These are phyloP conservation scores for Anisognathus igniventris DNA, from an alignment of 2,797 vertebrate species.

Conservation along the genomic window DNA sequence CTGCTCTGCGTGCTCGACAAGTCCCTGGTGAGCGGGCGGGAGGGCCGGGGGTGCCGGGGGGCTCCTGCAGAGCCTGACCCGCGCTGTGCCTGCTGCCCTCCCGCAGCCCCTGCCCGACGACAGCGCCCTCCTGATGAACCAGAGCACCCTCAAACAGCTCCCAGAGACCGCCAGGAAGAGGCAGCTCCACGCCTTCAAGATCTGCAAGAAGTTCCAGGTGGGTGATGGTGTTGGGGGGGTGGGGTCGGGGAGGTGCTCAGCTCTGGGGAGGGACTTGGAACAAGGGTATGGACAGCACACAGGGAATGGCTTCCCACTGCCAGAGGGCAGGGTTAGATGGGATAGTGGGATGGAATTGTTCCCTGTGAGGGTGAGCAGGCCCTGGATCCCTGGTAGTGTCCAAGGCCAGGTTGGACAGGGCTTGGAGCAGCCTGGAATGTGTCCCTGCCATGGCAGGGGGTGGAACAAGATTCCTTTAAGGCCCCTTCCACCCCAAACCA, in stretches of 20 bases:
- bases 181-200: constrained; percentile 88
- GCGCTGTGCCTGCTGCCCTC: neutral
- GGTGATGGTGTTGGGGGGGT: rapidly evolving
- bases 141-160: constrained; percentile 79
- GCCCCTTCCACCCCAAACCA: neutral
- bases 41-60: neutral
- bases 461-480: neutral
- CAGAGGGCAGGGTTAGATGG: neutral
- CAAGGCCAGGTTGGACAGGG: rapidly evolving
- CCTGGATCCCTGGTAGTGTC: neutral
- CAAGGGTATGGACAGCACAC: neutral
- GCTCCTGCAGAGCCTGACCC: rapidly evolving
- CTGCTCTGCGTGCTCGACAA: constrained; percentile 94
- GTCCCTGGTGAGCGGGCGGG: constrained; percentile 77
- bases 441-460: neutral
- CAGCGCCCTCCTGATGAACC: constrained; percentile 78
- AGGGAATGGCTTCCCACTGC: neutral
- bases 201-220: constrained; percentile 91
- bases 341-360: neutral
- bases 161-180: constrained; percentile 70
- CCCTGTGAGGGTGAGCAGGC: rapidly evolving
- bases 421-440: neutral
- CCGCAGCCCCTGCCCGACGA: constrained; percentile 85
- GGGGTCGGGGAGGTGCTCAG: rapidly evolving
- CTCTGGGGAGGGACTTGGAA: neutral